These are phyloP conservation scores for Syrphus vitripennis DNA, from an alignment of 2,888 invertebrate species.

Conservation along the genomic window DNA sequence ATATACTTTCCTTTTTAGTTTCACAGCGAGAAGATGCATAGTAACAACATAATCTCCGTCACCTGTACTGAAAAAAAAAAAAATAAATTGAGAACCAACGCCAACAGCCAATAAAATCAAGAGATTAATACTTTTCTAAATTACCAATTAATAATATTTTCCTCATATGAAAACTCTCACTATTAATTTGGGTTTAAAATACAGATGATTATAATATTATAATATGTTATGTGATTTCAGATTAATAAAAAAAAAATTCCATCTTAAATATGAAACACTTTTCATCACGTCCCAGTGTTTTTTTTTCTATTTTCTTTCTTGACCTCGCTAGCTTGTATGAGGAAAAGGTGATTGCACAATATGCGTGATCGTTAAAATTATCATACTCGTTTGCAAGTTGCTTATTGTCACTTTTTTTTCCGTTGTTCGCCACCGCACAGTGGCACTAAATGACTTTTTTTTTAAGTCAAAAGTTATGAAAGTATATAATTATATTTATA, in stretches of 20 bases:
- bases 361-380: conserved; percentile 45
- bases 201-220: too few species aligned
- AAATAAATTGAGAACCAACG: too few species aligned
- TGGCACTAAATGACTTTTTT: neutral
- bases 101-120: too few species aligned
- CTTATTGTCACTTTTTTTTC: conserved; percentile 8
- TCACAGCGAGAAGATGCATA: too few species aligned
- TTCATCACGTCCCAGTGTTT: neutral
- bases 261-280: neutral
- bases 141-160: too few species aligned
- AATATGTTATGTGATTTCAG: neutral
- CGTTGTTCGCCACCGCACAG: neutral
- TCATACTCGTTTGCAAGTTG: conserved; percentile 25
- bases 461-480: neutral
- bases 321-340: neutral
- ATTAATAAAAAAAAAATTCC: neutral
- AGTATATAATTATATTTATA: too few species aligned
- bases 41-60: too few species aligned
- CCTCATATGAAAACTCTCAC: neutral
- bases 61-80: too few species aligned
- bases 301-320: conserved; percentile 1
- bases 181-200: neutral
- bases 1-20: too few species aligned
- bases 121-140: too few species aligned
- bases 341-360: conserved; percentile 33